Evolutionary conservation across 2,888 invertebrate genomes (phyloP), one percentile per base, ranked within the genome.

Genomic region (Petrolisthes cinctipes): DNA sequence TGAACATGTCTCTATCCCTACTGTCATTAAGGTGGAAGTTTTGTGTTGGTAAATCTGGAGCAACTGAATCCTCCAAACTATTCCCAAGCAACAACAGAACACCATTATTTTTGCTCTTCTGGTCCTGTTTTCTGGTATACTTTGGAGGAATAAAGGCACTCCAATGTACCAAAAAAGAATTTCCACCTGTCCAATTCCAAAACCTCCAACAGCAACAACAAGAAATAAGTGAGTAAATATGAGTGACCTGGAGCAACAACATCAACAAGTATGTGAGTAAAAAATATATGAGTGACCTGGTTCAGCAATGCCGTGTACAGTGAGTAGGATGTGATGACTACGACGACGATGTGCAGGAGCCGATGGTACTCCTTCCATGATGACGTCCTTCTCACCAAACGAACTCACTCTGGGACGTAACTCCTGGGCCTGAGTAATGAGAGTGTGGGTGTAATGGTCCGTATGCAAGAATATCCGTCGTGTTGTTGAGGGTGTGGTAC

Each of bases 251-350:
- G 61, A 61, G 61, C 61, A 20, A 73, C 14, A 73, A 73, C 73
- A 73, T 14, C 7, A 73, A 11, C 11, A 73, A 73, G 7, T 37
- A 14, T 11, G 17, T 37, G 23, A 4, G 23, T 23, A 17, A 78
- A 6, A 78, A 37, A 7, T 4, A 79, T 37, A 5, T 79, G 37
- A 89, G 91, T 91, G 92, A 94, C 94, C 95, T 7, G 95, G 95
- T 91, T 95, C 94, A 0, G 95, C 94, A 89, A 96, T 95, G 14
- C 96, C 96, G 92, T 96, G 95, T 1, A 96, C 95, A 93, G 94
- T 94, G 56, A 96, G 93, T 9, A 95, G 94, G 71, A 96, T 94
- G 51, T 94, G 94, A 91, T 96, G 95, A 89, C 95, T 95, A 57
- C 93, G 93, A 57, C 93, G 93, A 81, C 93, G 91, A 75, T 80